Base-by-base conservation (phyloP, 2,113 vertebrate species). In the Albula glossodonta region DNA sequence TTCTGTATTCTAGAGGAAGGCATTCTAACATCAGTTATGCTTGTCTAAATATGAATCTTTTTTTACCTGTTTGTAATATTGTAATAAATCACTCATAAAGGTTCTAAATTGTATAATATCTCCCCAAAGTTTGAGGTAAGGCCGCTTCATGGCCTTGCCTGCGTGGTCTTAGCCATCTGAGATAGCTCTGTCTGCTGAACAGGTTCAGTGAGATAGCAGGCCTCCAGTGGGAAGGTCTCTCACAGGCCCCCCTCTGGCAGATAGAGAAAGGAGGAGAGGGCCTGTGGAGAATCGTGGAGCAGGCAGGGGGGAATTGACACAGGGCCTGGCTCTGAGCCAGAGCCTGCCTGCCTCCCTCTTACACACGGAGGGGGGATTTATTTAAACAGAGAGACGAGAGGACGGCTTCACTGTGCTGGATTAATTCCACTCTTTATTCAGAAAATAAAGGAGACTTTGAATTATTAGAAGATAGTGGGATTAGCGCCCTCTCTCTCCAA, bases 361-460 rank as follows among this genome's bases (percentile, higher is more conserved):
- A 97, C 96, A 95, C 95, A 96, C 93, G 96, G 94, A 93, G 7
- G 89, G 95, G 96, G 96, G 96, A 97, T 98, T 97, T 97, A 97
- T 97, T 98, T 97, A 97, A 98, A 97, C 95, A 95, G 94, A 92
- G 92, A 97, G 96, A 97, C 95, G 96, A 97, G 96, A 97, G 96
- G 96, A 97, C 96, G 96, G 97, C 97, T 96, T 98, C 97, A 97
- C 96, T 97, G 97, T 95, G 95, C 94, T 94, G 97, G 97, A 98
- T 98, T 98, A 99, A 98, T 98, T 98, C 96, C 93, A 95, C 94
- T 97, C 97, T 98, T 98, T 98, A 98, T 98, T 98, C 97, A 92
- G 94, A 97, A 98, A 98, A 98, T 98, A 98, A 99, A 98, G 97
- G 97, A 97, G 96, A 97, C 97, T 98, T 99, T 98, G 97, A 98